Base-by-base conservation (phyloP, 2,113 vertebrate species). In the Pelecanus crispus region DNA sequence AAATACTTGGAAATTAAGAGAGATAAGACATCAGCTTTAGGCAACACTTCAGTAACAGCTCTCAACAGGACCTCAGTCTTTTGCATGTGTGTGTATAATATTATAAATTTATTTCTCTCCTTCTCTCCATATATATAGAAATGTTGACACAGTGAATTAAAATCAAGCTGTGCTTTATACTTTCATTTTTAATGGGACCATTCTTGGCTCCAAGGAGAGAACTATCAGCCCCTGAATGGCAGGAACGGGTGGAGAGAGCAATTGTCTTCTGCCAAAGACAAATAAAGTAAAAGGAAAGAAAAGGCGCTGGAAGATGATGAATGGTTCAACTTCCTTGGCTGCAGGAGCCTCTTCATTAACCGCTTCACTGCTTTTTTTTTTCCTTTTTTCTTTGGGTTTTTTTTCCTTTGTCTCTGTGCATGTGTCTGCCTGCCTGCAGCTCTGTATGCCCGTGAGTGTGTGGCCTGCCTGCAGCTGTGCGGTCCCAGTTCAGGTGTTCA, bases 121-220 rank as follows among this genome's bases (percentile, higher is more conserved):
- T 44, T 17, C 74, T 14, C 63, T 24, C 40, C 3, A 2, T 22
- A 7, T 38, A 24, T 29, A 34, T 19, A 66, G 61, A 36, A 56
- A 66, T 68, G 75, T n/a, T 32, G 86, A 49, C 0, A 32, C 59
- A n/a, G 61, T 21, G 92, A 87, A 28, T 84, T 58, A 24, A 55
- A 74, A 47, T 24, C 97, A 86, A 91, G 88, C 93, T 85, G 91
- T 58, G 94, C 94, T 93, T 47, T 72, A 11, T 7, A 18, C 81
- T 86, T 58, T 20, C 36, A 1, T 50, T 58, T 74, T 28, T 63
- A 49, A 59, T 5, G 68, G 66, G 44, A 45, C 52, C 26, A 1
- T 36, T 34, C 20, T 19, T n/a, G 66, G 67, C 72, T 56, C 61
- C 4, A 3, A 44, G 71, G 31, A 79, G 85, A 45, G 90, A 49